Percentiles rank a stretch among this genome's conserved stretches.
Evolutionary conservation across 2,797 vertebrate genomes (phyloP).

Genomic region (Aphelocoma californica): DNA sequence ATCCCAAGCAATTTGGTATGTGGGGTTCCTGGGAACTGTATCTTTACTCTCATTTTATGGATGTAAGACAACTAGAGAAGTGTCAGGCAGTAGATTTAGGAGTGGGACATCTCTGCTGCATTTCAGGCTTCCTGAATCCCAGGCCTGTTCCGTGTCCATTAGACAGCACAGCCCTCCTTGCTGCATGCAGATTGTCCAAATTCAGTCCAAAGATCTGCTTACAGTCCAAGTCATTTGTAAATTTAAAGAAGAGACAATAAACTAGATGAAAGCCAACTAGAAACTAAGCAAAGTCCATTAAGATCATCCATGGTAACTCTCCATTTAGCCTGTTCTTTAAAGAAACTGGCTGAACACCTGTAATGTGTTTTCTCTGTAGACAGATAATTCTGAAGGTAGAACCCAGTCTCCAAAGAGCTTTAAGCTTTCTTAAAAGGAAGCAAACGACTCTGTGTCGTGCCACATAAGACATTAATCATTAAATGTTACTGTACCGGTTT

Average conservation of each 20-base stretch:
- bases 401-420: slow-evolving; percentile 10
- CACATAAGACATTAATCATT: slow-evolving; percentile 46
- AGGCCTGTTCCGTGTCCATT: not conserved
- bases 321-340: not conserved
- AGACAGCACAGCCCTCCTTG: not conserved
- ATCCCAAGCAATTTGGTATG: fast-evolving
- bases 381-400: slow-evolving; percentile 2
- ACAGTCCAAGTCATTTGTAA: not conserved
- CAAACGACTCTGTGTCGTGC: not conserved
- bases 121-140: not conserved
- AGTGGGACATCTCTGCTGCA: not conserved
- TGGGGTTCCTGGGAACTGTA: not conserved
- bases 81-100: not conserved
- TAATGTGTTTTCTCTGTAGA: not conserved
- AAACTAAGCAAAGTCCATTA: not conserved
- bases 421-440: slow-evolving; percentile 42
- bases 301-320: not conserved
- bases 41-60: not conserved
- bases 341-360: not conserved
- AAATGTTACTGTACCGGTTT: not conserved
- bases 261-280: not conserved
- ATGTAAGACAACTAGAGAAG: not conserved
- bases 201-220: not conserved
- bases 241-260: not conserved
- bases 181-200: not conserved